phyloP scores from a whole-genome alignment of 2,888 invertebrate species.

The Chaitophorus viminalis region DNA sequence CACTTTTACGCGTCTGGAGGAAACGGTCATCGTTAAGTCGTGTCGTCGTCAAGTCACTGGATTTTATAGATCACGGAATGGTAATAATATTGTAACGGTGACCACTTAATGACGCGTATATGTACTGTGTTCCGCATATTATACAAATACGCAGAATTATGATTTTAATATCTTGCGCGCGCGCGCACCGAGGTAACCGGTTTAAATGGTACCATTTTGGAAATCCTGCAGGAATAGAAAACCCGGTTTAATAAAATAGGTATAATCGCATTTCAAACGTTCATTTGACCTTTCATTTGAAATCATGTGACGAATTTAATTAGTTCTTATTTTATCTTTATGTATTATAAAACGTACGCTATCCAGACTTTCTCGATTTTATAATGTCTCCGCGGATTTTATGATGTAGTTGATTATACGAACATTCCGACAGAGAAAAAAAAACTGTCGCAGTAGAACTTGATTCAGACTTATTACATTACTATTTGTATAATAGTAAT shows the following conservation, averaged over 20 bases:
- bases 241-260: background rate
- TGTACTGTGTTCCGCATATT: too few species aligned
- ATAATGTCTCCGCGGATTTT: background rate
- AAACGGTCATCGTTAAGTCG: too few species aligned
- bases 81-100: too few species aligned
- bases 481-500: too few species aligned
- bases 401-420: background rate
- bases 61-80: too few species aligned
- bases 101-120: too few species aligned
- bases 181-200: conserved; percentile 7
- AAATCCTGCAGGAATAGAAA: conserved; percentile 30
- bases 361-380: conserved; percentile 34
- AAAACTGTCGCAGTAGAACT: background rate
- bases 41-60: too few species aligned
- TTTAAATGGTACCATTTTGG: conserved; percentile 39
- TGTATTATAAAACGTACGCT: background rate
- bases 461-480: background rate
- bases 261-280: conserved; percentile 20
- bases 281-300: conserved; percentile 32
- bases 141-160: too few species aligned
- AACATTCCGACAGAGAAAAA: conserved; percentile 1
- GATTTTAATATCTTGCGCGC: conserved; percentile 3
- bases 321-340: conserved; percentile 4
- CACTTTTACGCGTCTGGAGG: too few species aligned
- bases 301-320: conserved; percentile 39